phyloP scores from a whole-genome alignment of 2,888 invertebrate species.

The Apodemia hepburni region DNA sequence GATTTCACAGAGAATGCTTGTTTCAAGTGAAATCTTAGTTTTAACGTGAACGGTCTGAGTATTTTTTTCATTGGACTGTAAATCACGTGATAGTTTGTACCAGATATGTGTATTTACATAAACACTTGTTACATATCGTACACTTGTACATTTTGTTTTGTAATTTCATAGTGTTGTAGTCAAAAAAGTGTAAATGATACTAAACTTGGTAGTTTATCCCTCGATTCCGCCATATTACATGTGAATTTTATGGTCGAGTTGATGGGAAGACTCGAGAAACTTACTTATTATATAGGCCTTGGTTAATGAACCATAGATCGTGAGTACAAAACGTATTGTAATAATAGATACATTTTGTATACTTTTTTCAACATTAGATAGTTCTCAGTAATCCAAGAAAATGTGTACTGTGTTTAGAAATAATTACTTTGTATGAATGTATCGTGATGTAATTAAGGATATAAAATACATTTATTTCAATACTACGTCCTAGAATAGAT shows the following conservation, averaged over 20 bases:
- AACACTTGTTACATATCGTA: conserved; percentile 75
- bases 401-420: background rate
- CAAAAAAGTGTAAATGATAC: conserved; percentile 17
- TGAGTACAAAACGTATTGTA: conserved; percentile 51
- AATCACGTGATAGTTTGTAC: conserved; percentile 51
- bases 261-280: background rate
- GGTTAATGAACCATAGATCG: conserved; percentile 34
- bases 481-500: conserved; percentile 2
- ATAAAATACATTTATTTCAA: background rate
- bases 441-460: background rate
- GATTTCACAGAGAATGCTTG: background rate
- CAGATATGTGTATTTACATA: conserved; percentile 64
- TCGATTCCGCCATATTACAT: background rate
- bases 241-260: background rate
- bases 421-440: background rate
- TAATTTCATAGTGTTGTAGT: conserved; percentile 27
- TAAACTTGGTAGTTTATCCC: conserved; percentile 7
- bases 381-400: background rate
- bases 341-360: conserved; percentile 47
- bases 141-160: conserved; percentile 56
- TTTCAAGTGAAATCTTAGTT: conserved; percentile 23
- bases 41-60: conserved; percentile 41
- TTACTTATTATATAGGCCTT: conserved; percentile 19
- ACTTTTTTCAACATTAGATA: conserved; percentile 15
- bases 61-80: conserved; percentile 34